phyloP scores from a whole-genome alignment of 1,140 invertebrate species.

The Tyrophagus putrescentiae region DNA sequence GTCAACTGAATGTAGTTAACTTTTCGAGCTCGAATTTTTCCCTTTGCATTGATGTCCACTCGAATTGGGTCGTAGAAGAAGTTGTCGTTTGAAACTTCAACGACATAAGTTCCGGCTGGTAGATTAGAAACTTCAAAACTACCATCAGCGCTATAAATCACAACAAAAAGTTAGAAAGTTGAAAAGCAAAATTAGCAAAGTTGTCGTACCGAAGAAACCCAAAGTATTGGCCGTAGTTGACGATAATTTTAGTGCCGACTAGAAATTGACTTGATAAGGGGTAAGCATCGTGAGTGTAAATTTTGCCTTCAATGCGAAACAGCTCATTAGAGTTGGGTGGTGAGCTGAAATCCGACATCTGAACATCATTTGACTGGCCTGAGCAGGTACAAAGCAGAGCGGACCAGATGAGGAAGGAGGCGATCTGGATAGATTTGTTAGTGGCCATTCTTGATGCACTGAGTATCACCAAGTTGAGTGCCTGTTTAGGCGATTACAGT shows the following conservation, averaged over 20 bases:
- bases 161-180: slow-evolving; percentile 25
- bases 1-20: slow-evolving; percentile 87
- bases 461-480: too few species aligned
- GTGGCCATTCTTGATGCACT: too few species aligned
- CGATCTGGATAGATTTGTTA: too few species aligned
- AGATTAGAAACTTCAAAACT: slow-evolving; percentile 74
- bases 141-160: slow-evolving; percentile 62
- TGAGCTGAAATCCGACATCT: background rate
- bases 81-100: slow-evolving; percentile 81
- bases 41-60: slow-evolving; percentile 88
- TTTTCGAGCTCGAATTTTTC: slow-evolving; percentile 84
- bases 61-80: slow-evolving; percentile 77
- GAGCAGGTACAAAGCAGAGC: background rate
- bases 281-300: slow-evolving; percentile 49
- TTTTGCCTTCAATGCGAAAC: slow-evolving; percentile 60
- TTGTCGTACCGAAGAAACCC: slow-evolving; percentile 61
- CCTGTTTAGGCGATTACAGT: too few species aligned
- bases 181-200: slow-evolving; percentile 17
- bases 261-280: slow-evolving; percentile 49
- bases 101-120: slow-evolving; percentile 80
- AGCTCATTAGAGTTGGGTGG: background rate
- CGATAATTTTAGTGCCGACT: slow-evolving; percentile 55
- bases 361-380: slow-evolving; percentile 10
- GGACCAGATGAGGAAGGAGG: too few species aligned
- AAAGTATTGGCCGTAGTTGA: slow-evolving; percentile 70